Base-by-base conservation (phyloP, 64 coral and sea anemone genomes). In the Actinia equina region DNA sequence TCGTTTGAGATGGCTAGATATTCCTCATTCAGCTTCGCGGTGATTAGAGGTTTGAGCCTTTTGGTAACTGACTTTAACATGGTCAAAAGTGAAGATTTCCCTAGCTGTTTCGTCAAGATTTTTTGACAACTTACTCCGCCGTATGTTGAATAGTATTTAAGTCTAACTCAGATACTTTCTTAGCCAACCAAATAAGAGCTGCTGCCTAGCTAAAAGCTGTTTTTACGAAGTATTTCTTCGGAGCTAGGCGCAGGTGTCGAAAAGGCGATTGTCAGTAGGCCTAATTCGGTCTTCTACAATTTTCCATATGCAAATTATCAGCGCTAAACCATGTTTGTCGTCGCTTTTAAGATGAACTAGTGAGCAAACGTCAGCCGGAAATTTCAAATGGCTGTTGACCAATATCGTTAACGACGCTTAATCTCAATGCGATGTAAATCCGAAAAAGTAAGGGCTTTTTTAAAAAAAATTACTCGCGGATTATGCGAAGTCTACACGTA, bases 61-160 rank as follows among this genome's bases (percentile, higher is more conserved):
- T 99, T 99, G 16, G 93, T 99, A 20, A 95, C 88, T 18, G 91
- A 90, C 69, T 97, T 93, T 26, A 97, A 78, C 94, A 97, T 97
- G 43, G 49, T 52, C 12, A 27, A 13, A 15, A 14, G 12, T 74
- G 69, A 26, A 74, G 69, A 74, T 30, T 74, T 74, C n/a, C 27
- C 69, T 41, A 11, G 1, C 11, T 57, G 5, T 30, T 27, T 30
- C 1, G 11, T 74, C 69, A 30, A 41, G 23, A 37, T 74, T 74
- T 74, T 74, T 41, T 74, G 69, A 30, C 69, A 74, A 41, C 69
- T 41, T 16, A 30, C 37, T 27, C 69, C 9, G 27, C n/a, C 23
- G 27, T 74, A 74, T 25, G 26, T 1, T 27, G 69, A 30, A 71
- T 41, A 74, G 26, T 20, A 65, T 65, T 23, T 2, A 65, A 65